Evolutionary conservation across 2,797 vertebrate genomes (phyloP), one percentile per base, ranked within the genome.

Genomic region (Pterois miles): DNA sequence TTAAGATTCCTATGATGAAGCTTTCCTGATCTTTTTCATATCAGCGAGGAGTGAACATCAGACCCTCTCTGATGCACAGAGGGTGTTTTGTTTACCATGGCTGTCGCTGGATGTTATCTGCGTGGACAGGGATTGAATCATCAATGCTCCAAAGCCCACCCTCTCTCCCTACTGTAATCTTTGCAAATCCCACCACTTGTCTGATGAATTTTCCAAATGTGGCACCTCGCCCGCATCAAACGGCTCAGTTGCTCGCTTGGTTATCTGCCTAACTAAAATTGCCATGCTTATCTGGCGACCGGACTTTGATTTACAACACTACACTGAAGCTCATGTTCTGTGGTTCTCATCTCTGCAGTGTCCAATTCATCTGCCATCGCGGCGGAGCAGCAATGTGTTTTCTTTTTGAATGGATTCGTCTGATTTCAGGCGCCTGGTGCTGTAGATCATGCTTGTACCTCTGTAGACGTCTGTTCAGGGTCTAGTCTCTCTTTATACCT

Each of bases 171-270:
- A 10, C 75, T 78, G 82, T 90, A 90, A 89, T 90, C 91, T 91
- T 82, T 87, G 66, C 69, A 90, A 91, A 91, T 91, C 88, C 86
- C 88, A 86, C 75, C 88, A 88, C 82, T 92, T 74, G 86, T 82
- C 64, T 84, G 88, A 93, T 91, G 78, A 91, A 70, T 89, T 89
- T 83, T 80, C 72, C 78, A 71, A 84, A 81, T 16, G 74, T 82
- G 79, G 80, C 77, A 50, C 56, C 31, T 78, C 46, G 16, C 81
- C 68, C 18, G 38, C 65, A 25, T 74, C 76, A 25, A 76, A 59
- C 69, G 5, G 70, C 75, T 81, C 78, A 22, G 67, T 80, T 54
- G 63, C 76, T 66, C 65, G 14, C 63, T 74, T 48, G 72, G 85
- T 86, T 91, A 87, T 91, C 87, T 54, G 82, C 63, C 70, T 13